A percentile compares a stretch with the other conserved stretches of the same genome.
Evolutionary conservation across 2,113 vertebrate species (phyloP).

Genomic region (Xenotilapia longispinis): DNA sequence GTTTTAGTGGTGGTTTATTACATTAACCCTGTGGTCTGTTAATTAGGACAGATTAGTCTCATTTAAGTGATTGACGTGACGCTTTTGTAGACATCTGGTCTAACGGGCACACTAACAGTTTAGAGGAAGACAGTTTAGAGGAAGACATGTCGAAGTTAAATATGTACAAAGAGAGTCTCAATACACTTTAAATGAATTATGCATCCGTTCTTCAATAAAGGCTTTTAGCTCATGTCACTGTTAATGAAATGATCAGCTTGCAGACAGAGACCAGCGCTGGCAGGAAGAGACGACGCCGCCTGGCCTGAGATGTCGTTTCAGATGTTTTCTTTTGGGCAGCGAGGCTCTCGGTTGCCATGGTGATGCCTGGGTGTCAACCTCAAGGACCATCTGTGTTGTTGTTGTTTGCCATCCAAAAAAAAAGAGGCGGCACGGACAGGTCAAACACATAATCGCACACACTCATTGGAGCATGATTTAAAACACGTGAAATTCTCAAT

Average conservation of each 20-base stretch:
- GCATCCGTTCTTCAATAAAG: neutral
- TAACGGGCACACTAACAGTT: fast-evolving
- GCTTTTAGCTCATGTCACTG: neutral
- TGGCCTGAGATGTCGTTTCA: neutral
- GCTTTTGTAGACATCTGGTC: neutral
- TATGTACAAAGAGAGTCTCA: neutral
- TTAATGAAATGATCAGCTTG: fast-evolving
- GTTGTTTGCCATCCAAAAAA: conserved; percentile 37
- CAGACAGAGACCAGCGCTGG: neutral
- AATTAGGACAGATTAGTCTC: neutral
- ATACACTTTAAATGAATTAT: neutral
- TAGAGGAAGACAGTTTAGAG: neutral
- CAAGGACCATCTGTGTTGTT: conserved; percentile 61
- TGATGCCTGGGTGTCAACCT: conserved; percentile 34
- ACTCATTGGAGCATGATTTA: neutral
- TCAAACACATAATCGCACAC: neutral
- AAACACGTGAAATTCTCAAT: fast-evolving
- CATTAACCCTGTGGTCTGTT: neutral
- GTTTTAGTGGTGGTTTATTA: neutral
- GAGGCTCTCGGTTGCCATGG: conserved; percentile 37
- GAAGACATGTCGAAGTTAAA: neutral
- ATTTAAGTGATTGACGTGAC: neutral
- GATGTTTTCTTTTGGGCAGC: conserved; percentile 32
- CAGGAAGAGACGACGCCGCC: neutral
- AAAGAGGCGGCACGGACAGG: neutral